These are phyloP conservation scores for Molossus molossus DNA, from an alignment of 2,797 vertebrate species.

Conservation along the genomic window DNA sequence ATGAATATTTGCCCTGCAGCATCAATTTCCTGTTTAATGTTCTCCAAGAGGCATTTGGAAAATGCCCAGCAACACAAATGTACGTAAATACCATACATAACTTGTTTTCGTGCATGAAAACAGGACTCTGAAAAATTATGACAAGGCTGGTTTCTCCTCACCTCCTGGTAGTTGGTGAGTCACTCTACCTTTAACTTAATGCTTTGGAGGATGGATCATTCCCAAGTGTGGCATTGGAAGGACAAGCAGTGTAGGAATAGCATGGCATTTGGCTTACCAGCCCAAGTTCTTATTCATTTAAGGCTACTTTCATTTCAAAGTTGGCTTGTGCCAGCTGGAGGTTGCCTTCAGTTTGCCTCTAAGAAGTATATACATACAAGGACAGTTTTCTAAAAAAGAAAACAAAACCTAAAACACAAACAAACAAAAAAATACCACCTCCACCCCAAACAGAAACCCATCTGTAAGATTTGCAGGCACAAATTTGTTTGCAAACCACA, in stretches of 20 bases:
- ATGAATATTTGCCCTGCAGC: conserved; percentile 90
- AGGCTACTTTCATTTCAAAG: background rate
- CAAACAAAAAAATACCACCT: background rate
- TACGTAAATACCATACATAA: conserved; percentile 83
- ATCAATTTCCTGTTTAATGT: conserved; percentile 92
- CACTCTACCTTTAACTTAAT: conserved; percentile 43
- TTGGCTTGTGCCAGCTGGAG: background rate
- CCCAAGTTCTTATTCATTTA: background rate
- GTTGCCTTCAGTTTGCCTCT: background rate
- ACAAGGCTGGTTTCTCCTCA: conserved; percentile 39
- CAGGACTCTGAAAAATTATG: conserved; percentile 59
- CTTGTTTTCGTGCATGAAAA: conserved; percentile 75
- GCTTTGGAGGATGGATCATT: conserved; percentile 42
- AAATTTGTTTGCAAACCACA: conserved; percentile 64
- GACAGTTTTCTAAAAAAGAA: conserved; percentile 49
- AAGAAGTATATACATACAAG: background rate
- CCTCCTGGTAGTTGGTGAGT: conserved; percentile 63
- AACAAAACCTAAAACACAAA: background rate
- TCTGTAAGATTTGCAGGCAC: background rate
- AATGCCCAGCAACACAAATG: conserved; percentile 87
- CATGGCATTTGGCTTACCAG: background rate
- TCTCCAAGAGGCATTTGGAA: conserved; percentile 89
- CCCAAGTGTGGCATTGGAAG: conserved; percentile 27
- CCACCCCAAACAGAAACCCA: conserved; percentile 37
- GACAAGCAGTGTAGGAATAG: background rate